These are phyloP conservation scores for Hippopotamus amphibius DNA, from an alignment of 2,113 vertebrate species.

Conservation along the genomic window DNA sequence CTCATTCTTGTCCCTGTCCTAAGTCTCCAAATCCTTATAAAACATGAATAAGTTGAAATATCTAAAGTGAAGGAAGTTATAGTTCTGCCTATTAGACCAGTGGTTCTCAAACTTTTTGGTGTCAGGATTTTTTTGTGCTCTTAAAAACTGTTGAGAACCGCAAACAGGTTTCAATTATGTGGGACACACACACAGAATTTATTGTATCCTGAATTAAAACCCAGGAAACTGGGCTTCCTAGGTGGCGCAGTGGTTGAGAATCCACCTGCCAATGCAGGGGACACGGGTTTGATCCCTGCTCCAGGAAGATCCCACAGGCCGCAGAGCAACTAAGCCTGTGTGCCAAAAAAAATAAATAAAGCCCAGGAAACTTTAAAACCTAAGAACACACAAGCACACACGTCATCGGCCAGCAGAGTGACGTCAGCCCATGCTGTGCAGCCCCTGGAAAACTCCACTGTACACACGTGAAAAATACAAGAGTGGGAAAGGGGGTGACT, in stretches of 20 bases:
- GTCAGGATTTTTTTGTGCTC: not conserved
- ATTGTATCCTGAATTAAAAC: not conserved
- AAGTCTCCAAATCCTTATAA: not conserved
- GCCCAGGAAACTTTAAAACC: not conserved
- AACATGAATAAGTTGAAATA: not conserved
- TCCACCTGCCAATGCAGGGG: too few relatives aligned
- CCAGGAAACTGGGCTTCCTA: not conserved
- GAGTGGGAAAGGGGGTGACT: not conserved
- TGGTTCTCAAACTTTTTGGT: not conserved
- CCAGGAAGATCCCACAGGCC: too few relatives aligned
- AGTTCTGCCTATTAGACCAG: not conserved
- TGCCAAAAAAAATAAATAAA: too few relatives aligned
- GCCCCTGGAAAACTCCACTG: not conserved
- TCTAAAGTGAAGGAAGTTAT: not conserved
- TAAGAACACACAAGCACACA: not conserved
- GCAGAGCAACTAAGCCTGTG: too few relatives aligned
- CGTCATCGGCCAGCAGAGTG: not conserved
- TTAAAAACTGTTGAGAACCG: conserved; percentile 22
- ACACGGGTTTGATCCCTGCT: too few relatives aligned
- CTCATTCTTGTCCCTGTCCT: not conserved
- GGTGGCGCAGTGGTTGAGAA: too few relatives aligned
- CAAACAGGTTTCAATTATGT: not conserved
- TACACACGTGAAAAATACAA: not conserved
- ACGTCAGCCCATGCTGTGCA: accelerated
- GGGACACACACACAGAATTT: not conserved